Conservation (phyloP, 2,113 vertebrate species). For the Dascyllus trimaculatus region DNA sequence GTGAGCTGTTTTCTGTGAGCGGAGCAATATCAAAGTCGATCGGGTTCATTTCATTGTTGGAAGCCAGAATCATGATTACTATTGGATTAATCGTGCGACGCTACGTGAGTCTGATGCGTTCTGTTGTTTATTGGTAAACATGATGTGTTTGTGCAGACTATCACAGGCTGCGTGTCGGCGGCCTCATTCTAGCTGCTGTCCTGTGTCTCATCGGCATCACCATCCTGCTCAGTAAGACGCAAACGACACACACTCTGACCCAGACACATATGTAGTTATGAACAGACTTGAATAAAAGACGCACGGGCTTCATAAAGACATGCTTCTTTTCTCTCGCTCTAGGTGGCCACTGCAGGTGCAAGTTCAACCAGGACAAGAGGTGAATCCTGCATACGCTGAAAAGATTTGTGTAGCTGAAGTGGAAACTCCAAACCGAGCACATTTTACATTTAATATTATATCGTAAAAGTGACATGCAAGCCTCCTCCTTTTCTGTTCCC, state of each 20-base stretch:
- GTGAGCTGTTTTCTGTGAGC: too few species aligned
- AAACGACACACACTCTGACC: conserved; percentile 24
- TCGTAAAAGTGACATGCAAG: neutral
- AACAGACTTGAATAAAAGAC: neutral
- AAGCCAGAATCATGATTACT: too few species aligned
- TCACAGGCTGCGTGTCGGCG: conserved; percentile 86
- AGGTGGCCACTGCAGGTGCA: conserved; percentile 94
- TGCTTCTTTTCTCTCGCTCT: conserved; percentile 29
- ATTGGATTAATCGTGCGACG: too few species aligned
- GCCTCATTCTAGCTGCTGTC: conserved; percentile 87
- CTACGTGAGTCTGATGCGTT: too few species aligned
- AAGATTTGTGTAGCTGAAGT: neutral
- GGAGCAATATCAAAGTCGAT: too few species aligned
- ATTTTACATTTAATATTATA: neutral
- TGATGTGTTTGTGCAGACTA: conserved; percentile 83
- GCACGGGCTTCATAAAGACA: neutral
- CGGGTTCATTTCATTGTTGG: too few species aligned
- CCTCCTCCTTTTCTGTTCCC: neutral
- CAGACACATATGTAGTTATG: neutral
- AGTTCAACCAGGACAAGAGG: conserved; percentile 89
- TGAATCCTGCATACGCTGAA: conserved; percentile 51
- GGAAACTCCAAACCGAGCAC: neutral
- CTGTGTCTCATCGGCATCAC: conserved; percentile 90
- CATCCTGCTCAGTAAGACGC: conserved; percentile 89
- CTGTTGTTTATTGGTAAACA: neutral